Evolutionary conservation across 1,140 invertebrate species (phyloP).

Genomic region (Drosophila mauritiana): DNA sequence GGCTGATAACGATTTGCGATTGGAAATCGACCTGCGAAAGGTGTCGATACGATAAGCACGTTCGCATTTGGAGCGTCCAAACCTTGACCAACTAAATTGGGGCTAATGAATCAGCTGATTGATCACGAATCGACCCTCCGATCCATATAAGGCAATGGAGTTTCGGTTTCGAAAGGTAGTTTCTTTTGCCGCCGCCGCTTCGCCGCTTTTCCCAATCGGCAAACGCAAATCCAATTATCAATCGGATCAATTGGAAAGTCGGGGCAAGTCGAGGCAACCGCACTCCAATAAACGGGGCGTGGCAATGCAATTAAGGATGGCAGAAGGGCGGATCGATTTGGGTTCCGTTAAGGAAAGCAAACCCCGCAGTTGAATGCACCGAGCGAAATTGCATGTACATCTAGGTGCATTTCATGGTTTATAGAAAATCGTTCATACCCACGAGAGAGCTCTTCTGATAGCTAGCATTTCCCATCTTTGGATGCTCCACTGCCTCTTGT

Average conservation of each 20-base stretch:
- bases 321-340: constrained; percentile 33
- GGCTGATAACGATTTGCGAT: constrained; percentile 38
- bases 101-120: constrained; percentile 64
- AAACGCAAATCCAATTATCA: constrained; percentile 68
- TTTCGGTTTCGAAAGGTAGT: constrained; percentile 46
- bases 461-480: constrained; percentile 17
- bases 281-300: constrained; percentile 70
- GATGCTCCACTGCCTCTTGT: constrained; percentile 29
- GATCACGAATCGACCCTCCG: constrained; percentile 32
- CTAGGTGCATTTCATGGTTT: not conserved
- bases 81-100: constrained; percentile 73
- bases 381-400: not conserved
- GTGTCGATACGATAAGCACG: constrained; percentile 58
- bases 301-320: constrained; percentile 54
- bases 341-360: constrained; percentile 27
- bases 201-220: constrained; percentile 37
- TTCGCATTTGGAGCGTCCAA: constrained; percentile 38
- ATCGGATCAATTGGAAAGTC: constrained; percentile 77
- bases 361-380: constrained; percentile 19
- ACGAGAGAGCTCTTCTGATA: constrained; percentile 4
- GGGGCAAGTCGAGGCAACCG: constrained; percentile 28
- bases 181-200: constrained; percentile 19
- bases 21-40: constrained; percentile 36
- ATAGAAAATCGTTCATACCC: not conserved
- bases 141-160: constrained; percentile 27